Conservation (phyloP, 2,888 invertebrate genomes). For the Synergus umbraculus region DNA sequence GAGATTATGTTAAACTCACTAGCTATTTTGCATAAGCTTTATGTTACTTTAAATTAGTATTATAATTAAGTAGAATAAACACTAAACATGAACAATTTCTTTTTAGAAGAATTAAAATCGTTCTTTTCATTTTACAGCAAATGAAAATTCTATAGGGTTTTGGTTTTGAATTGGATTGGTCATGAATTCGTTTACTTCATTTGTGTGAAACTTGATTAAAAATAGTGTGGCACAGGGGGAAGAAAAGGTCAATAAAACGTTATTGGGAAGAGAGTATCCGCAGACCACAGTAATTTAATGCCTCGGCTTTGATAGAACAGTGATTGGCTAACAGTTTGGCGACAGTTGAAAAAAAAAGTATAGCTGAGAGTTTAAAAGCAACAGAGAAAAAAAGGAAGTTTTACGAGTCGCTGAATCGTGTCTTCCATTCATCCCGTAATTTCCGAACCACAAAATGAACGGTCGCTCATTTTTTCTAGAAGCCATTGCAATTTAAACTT, state of each 20-base stretch:
- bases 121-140: background rate
- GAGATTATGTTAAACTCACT: background rate
- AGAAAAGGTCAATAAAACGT: constrained; percentile 13
- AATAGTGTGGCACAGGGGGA: background rate
- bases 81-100: too few relatives aligned
- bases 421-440: constrained; percentile 58
- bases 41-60: background rate
- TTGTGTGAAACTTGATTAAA: constrained; percentile 35
- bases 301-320: constrained; percentile 17
- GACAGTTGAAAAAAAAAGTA: constrained; percentile 41
- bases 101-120: too few relatives aligned
- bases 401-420: constrained; percentile 59
- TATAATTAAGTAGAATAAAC: too few relatives aligned
- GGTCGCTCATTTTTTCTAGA: constrained; percentile 42
- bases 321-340: constrained; percentile 26
- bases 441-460: constrained; percentile 59
- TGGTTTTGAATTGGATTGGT: background rate
- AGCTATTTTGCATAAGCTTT: background rate
- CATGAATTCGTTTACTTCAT: background rate
- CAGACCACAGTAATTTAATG: constrained; percentile 27
- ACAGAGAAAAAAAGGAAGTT: constrained; percentile 47
- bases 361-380: constrained; percentile 39
- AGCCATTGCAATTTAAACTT: background rate
- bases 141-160: background rate
- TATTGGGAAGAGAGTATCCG: constrained; percentile 4